Base-by-base conservation (phyloP, 1,140 invertebrate genomes). In the Diachasma alloeum region DNA sequence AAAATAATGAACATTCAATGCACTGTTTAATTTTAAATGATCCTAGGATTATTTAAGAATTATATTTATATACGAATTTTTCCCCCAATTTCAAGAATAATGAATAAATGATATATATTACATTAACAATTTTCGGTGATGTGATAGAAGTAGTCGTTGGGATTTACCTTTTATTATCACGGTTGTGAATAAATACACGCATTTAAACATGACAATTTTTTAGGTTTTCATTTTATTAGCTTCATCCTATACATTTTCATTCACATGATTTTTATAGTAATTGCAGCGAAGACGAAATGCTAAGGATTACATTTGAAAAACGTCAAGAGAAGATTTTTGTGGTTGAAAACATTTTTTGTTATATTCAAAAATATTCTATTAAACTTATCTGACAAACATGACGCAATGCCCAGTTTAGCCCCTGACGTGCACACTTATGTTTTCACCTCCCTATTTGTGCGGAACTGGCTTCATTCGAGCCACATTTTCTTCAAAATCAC, bases 31-130 rank as follows among this genome's bases (percentile, higher is more conserved):
- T 63, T 63, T 59, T 63, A 63, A 63, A 63, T 63, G 19, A 63
- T 63, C 24, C 59, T 63, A 63, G 59, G 24, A 63, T 63, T 31
- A 26, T 63, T 63, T 31, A 26, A 63, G 59, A 63, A 26, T 63
- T 63, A 63, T 63, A 63, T 63, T 63, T 63, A 63, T 63, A 63
- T 63, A 63, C 59, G 59, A 63, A 63, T 63, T 63, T 63, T 63
- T 24, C 59, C 24, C 48, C 59, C 59, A 63, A 59, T 63, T 63
- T 63, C 59, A 63, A 26, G 24, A 10, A 63, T 15, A 63, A 63
- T 63, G 19, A 63, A 63, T 26, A 31, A 24, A 63, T 63, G n/a
- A 56, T 63, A 63, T 63, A 31, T 63, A 63, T 63, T 26, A 63
- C 48, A 53, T 53, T 53, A 53, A 53, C 48, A 53, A 2, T 53